Conservation (phyloP, 2,797 vertebrate genomes). For the Poecile montanus region DNA sequence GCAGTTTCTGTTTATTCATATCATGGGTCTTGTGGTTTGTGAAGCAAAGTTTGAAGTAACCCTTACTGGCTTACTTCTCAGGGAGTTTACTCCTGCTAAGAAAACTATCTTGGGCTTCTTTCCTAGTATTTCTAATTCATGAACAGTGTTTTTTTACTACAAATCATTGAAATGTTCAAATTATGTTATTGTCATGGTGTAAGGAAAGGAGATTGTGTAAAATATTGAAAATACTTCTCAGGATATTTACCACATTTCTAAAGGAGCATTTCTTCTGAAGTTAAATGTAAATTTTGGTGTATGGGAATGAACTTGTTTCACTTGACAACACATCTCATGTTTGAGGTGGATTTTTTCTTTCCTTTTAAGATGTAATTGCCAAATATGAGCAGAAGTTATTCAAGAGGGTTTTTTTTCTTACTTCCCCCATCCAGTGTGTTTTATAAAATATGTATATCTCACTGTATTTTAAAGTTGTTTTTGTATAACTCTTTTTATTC, state of each 20-base stretch:
- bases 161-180: not conserved
- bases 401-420: not conserved
- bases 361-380: not conserved
- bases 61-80: not conserved
- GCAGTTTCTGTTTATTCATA: constrained; percentile 45
- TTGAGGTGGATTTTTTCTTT: not conserved
- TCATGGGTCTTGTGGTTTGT: constrained; percentile 33
- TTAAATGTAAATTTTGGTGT: not conserved
- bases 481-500: not conserved
- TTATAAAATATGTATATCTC: not conserved
- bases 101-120: not conserved
- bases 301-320: not conserved
- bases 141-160: not conserved
- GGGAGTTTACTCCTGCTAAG: not conserved
- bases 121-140: not conserved
- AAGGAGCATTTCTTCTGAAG: not conserved
- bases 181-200: not conserved
- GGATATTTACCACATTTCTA: not conserved
- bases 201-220: not conserved
- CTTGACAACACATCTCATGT: not conserved
- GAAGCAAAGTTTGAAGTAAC: constrained; percentile 41
- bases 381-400: not conserved
- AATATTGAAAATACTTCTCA: not conserved
- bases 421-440: not conserved
- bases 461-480: not conserved